Evolutionary conservation across 2,113 vertebrate species (phyloP).

Genomic region (Pristiophorus japonicus): DNA sequence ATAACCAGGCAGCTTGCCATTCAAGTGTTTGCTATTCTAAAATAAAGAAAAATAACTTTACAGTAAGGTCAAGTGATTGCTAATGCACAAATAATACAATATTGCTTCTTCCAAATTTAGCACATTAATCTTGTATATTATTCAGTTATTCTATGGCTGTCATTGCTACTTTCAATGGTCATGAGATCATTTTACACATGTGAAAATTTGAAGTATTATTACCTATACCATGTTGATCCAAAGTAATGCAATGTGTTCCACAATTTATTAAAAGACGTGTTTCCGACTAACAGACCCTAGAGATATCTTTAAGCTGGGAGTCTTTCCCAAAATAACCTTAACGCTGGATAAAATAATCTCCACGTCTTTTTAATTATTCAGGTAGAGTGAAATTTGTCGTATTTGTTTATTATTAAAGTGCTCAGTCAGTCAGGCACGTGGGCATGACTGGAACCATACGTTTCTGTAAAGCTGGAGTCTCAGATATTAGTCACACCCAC

Average conservation of each 20-base stretch:
- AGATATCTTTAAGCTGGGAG: too few relatives aligned
- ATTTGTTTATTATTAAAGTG: constrained; percentile 33
- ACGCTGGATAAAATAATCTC: not conserved
- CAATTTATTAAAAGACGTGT: constrained; percentile 2
- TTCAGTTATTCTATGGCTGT: not conserved
- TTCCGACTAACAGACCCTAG: not conserved
- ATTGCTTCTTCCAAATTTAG: not conserved
- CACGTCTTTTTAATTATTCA: not conserved
- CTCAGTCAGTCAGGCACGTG: constrained; percentile 23
- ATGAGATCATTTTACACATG: not conserved
- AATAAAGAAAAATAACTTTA: not conserved
- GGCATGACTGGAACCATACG: constrained; percentile 1
- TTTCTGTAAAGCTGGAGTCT: constrained; percentile 24
- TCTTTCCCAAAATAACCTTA: not conserved
- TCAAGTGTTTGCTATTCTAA: not conserved
- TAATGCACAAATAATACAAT: not conserved
- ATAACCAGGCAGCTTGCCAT: not conserved
- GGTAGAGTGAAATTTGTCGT: not conserved
- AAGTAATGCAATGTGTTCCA: not conserved
- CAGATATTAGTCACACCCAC: constrained; percentile 25
- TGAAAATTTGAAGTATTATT: not conserved
- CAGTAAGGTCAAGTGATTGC: not conserved
- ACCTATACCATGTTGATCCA: too few relatives aligned
- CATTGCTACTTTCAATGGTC: not conserved
- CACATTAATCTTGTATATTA: constrained; percentile 1